Conservation (phyloP, 2,888 invertebrate species). For the Acleris emargana region DNA sequence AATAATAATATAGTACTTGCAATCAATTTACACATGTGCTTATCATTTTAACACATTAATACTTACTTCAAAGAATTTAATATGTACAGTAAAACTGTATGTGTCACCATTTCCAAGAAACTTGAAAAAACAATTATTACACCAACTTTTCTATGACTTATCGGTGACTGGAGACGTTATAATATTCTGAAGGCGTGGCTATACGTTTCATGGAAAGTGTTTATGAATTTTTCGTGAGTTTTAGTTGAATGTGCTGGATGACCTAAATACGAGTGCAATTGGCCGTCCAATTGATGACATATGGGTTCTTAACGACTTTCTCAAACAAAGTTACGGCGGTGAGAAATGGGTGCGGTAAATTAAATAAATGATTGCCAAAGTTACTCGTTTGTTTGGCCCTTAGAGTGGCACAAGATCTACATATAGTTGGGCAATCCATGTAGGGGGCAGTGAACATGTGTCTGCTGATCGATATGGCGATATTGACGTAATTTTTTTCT, state of each 20-base stretch:
- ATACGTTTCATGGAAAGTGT: conserved; percentile 15
- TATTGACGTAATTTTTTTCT: background rate
- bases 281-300: conserved; percentile 2
- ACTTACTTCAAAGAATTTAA: background rate
- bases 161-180: background rate
- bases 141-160: conserved; percentile 14
- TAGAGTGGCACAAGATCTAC: too few relatives aligned
- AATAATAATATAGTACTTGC: too few relatives aligned
- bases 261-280: conserved; percentile 22
- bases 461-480: too few relatives aligned
- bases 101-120: background rate
- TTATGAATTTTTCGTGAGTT: conserved; percentile 45
- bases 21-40: too few relatives aligned
- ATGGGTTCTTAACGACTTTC: conserved; percentile 16
- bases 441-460: too few relatives aligned
- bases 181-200: conserved; percentile 27
- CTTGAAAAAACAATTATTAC: conserved; percentile 10
- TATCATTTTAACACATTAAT: too few relatives aligned
- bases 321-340: background rate
- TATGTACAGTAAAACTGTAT: background rate
- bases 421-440: too few relatives aligned
- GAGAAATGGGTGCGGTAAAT: too few relatives aligned
- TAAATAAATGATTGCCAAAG: too few relatives aligned
- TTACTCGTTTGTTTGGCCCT: too few relatives aligned
- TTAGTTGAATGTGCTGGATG: conserved; percentile 23